phyloP scores from a whole-genome alignment of 2,113 vertebrate genomes.

The Corythornis vintsioides region DNA sequence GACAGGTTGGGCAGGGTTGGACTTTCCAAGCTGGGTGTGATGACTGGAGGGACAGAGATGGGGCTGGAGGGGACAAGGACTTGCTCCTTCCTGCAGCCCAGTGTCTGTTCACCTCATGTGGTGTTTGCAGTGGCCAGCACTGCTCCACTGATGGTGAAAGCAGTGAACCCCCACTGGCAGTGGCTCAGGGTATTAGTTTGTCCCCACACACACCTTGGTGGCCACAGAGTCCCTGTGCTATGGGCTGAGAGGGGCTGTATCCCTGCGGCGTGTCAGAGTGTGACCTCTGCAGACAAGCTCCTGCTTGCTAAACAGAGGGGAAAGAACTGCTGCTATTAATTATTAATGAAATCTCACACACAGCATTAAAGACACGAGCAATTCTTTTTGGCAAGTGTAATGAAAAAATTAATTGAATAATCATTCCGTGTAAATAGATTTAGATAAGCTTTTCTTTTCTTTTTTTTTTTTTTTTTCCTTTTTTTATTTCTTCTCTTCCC shows the following conservation, averaged over 20 bases:
- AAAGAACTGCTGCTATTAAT: constrained; percentile 40
- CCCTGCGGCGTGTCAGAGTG: fast-evolving
- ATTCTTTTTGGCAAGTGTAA: constrained; percentile 75
- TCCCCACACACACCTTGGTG: fast-evolving
- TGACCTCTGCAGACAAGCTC: constrained; percentile 15
- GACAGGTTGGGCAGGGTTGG: fast-evolving
- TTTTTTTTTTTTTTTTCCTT: not conserved
- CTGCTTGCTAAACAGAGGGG: not conserved
- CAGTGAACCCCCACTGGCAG: fast-evolving
- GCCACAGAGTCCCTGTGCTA: fast-evolving
- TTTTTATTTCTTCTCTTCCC: not conserved
- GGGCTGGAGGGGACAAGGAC: fast-evolving
- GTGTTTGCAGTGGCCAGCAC: not conserved
- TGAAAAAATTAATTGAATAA: constrained; percentile 81
- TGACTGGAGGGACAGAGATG: not conserved
- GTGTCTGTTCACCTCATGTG: fast-evolving
- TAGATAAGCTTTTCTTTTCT: constrained; percentile 58
- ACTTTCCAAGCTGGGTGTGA: not conserved
- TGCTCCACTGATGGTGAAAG: fast-evolving
- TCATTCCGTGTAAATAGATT: constrained; percentile 77
- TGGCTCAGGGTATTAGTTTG: not conserved
- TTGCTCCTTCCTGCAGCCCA: fast-evolving
- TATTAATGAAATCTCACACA: constrained; percentile 67
- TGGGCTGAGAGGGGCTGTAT: not conserved
- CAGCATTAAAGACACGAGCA: constrained; percentile 60